These are phyloP conservation scores for Malurus cyaneus DNA, from an alignment of 2,113 vertebrate species.

Conservation along the genomic window DNA sequence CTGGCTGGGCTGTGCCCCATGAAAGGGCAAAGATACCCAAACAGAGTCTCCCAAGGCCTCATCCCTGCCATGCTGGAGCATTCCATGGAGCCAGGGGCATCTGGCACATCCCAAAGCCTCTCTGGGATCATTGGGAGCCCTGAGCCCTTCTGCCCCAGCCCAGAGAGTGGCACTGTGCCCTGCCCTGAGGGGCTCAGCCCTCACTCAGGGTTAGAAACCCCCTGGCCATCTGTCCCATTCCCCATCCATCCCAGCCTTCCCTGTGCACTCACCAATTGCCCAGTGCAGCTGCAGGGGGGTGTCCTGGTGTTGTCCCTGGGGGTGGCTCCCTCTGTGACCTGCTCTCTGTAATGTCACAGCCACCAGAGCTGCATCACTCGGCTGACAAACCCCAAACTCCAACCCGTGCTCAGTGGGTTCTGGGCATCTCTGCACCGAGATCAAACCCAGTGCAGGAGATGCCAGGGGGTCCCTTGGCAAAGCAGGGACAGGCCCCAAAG, in stretches of 20 bases:
- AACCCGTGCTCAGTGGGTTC: not conserved
- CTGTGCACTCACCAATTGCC: not conserved
- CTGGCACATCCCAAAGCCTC: not conserved
- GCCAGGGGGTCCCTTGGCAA: not conserved
- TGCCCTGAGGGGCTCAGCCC: not conserved
- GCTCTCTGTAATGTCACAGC: not conserved
- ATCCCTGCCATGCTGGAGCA: not conserved
- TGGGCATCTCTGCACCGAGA: not conserved
- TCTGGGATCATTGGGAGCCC: not conserved
- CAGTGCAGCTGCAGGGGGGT: not conserved
- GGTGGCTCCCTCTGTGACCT: not conserved
- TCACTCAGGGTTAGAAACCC: not conserved
- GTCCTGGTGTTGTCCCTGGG: not conserved
- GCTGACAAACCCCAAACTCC: not conserved
- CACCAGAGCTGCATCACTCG: not conserved
- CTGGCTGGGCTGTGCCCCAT: not conserved
- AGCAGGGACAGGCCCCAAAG: not conserved
- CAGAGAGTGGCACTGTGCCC: not conserved
- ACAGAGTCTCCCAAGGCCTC: too few species aligned
- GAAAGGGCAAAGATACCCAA: not conserved
- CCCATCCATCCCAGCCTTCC: not conserved
- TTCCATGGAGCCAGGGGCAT: too few species aligned
- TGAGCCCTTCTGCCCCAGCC: not conserved
- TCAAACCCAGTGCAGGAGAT: not conserved
- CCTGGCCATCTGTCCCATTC: too few species aligned